Conservation (phyloP, 2,113 vertebrate species). For the Thunnus maccoyii region DNA sequence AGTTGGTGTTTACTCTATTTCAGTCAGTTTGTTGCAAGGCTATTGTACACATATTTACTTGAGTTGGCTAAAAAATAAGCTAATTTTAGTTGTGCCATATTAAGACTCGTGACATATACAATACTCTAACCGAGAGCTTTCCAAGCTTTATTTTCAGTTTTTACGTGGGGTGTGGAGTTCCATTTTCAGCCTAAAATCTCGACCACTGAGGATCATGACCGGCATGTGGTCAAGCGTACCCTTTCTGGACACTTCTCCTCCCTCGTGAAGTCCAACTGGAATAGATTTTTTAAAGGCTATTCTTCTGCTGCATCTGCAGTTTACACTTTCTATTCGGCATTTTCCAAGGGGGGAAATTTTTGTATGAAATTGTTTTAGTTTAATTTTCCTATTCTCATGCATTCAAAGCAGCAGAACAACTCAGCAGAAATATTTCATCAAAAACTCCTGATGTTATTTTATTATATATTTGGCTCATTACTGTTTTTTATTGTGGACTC, state of each 20-base stretch:
- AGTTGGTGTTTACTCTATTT: neutral
- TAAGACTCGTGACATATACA: constrained; percentile 49
- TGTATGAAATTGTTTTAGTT: neutral
- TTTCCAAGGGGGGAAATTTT: neutral
- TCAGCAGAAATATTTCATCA: too few relatives aligned
- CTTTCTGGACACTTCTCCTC: constrained; percentile 55
- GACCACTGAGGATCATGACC: constrained; percentile 65
- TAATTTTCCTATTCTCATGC: neutral
- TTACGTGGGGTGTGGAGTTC: constrained; percentile 75
- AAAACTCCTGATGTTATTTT: too few relatives aligned
- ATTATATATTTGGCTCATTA: too few relatives aligned
- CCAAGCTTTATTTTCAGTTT: constrained; percentile 73
- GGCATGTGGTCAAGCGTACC: constrained; percentile 71
- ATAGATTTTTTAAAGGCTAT: constrained; percentile 64
- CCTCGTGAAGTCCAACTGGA: constrained; percentile 42
- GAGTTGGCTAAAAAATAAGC: constrained; percentile 29
- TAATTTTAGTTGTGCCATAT: constrained; percentile 47
- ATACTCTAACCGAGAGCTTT: constrained; percentile 46
- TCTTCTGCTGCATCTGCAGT: constrained; percentile 34
- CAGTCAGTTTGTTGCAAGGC: constrained; percentile 27
- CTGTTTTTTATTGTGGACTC: too few relatives aligned
- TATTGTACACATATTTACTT: constrained; percentile 38
- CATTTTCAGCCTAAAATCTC: constrained; percentile 65
- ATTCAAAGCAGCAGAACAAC: neutral
- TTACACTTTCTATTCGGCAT: constrained; percentile 12